Evolutionary conservation across 2,888 invertebrate genomes (phyloP).

Genomic region (Miltochrista miniata): DNA sequence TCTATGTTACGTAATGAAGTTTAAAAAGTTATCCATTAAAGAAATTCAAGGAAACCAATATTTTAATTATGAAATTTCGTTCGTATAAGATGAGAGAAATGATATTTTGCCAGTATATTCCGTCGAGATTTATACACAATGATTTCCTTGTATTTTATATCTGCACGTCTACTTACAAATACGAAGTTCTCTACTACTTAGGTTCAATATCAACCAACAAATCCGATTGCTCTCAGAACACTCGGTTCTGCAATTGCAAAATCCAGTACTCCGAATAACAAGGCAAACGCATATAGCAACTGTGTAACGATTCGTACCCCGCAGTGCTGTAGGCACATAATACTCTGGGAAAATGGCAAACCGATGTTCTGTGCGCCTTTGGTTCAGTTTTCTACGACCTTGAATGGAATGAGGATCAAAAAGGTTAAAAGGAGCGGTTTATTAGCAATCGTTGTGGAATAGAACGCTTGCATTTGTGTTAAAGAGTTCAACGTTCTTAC

Average conservation of each 20-base stretch:
- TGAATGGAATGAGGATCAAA: constrained; percentile 18
- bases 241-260: constrained; percentile 30
- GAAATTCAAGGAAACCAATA: no score
- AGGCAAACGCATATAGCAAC: constrained; percentile 43
- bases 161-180: no score
- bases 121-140: no score
- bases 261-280: constrained; percentile 32
- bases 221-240: no score
- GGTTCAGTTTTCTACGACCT: constrained; percentile 39
- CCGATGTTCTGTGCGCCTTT: constrained; percentile 52
- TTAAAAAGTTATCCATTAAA: no score
- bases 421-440: constrained; percentile 2
- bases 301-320: constrained; percentile 29
- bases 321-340: constrained; percentile 37
- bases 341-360: constrained; percentile 55
- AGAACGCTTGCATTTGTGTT: neutral
- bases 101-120: no score
- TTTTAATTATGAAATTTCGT: no score
- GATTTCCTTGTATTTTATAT: no score
- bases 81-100: no score
- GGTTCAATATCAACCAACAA: neutral
- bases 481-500: neutral
- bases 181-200: no score
- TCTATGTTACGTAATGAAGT: no score
- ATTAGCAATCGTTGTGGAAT: constrained; percentile 8